Evolutionary conservation across 2,888 invertebrate species (phyloP), one percentile per base, ranked within the genome.

Genomic region (Protodeltote pygarga): DNA sequence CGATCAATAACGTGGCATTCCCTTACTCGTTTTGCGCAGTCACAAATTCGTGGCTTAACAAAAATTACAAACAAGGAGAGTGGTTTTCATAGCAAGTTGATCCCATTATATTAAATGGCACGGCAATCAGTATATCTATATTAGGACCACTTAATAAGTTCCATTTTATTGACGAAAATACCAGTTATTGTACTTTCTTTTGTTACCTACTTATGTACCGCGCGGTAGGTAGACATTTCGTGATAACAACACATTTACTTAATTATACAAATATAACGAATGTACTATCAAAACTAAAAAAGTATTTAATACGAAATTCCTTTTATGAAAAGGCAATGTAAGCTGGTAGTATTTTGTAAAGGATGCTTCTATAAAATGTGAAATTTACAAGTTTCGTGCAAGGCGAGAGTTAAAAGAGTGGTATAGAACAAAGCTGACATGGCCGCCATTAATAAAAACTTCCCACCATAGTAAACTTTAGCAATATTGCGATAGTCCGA

Each of bases 401-500:
- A 73, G 64, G 65, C 75, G 78, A 74, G 75, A 55, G 76, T 69
- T 73, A 72, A 65, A 59, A 47, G 53, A 60, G 63, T 67, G 72
- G 65, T 71, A 57, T 71, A 65, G 77, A 85, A 88, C 85, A 87
- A 84, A 86, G 60, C 61, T 32, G 69, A 49, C 65, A 73, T 71
- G 45, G 67, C 63, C 28, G 65, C 75, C 79, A 80, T 84, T 86
- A 81, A 86, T 88, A 89, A 85, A 85, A 88, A 86, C 74, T 85
- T 86, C 54, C 49, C 52, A 49, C 57, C 65, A 64, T 39, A 50
- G 46, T 49, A 72, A 90, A 90, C 84, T 91, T 91, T 87, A 48
- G 85, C 78, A 88, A 89, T 91, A 88, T 88, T 75, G 81, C 81
- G 73, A 81, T 80, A 80, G 75, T 76, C 77, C 67, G 59, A 54